Evolutionary conservation across 1,140 invertebrate genomes (phyloP), one percentile per base, ranked within the genome.

Genomic region (Zaprionus gabonicus): DNA sequence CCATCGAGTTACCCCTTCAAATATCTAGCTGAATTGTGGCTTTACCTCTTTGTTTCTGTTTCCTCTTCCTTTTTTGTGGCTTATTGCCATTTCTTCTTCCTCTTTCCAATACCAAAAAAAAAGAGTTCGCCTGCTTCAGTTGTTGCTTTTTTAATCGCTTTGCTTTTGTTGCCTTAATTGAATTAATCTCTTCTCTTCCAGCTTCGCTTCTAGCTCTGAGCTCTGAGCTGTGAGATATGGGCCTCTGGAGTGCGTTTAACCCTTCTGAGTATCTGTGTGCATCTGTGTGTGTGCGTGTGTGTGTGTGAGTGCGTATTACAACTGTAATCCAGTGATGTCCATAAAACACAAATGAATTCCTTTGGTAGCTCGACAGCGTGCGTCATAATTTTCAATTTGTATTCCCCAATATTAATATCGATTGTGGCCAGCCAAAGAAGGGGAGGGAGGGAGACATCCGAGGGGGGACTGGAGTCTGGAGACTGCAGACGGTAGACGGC

Each of bases 301-400:
- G 46, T 25, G 46, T 51, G 20, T 13, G 20, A 17, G 62, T 49
- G 58, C 27, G 71, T 56, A 74, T 74, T 70, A 63, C 58, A 63
- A 41, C 58, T 58, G 31, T 75, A 75, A 75, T 75, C 72, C 72
- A 75, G 67, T 75, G 59, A 38, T 71, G 66, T 53, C 53, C 72
- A 70, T 75, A 71, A 75, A 75, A 75, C 67, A 71, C 41, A 71
- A 75, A 64, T 75, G 72, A 75, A 75, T 75, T 70, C 59, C 49
- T 68, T 56, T 62, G 58, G 58, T 20, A 17, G 12, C 34, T 27
- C 36, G 36, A 67, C 38, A 69, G 28, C 55, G 28, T 69, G 59
- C 64, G 55, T 80, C 80, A 87, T 88, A 87, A 87, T 83, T 87
- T 87, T 87, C 84, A 87, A 87, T 87, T 87, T 88, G 67, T 83